A percentile compares a stretch with the other conserved stretches of the same genome.
phyloP scores from a whole-genome alignment of 2,797 vertebrate species.

The Scleropages formosus region DNA sequence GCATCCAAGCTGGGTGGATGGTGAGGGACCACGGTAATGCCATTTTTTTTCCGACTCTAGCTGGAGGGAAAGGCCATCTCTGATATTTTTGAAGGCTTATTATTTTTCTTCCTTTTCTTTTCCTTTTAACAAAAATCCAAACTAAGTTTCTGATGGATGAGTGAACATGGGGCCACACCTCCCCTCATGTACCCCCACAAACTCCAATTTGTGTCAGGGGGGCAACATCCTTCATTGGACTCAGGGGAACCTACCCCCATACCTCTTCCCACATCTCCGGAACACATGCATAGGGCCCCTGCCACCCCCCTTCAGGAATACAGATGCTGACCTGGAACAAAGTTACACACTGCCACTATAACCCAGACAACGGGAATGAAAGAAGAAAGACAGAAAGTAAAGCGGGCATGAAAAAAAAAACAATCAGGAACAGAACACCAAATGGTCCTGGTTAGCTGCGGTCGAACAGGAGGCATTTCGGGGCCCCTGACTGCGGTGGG shows the following conservation, averaged over 20 bases:
- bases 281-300: conserved; percentile 1
- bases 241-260: conserved; percentile 46
- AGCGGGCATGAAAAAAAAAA: background rate
- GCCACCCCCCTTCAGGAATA: background rate
- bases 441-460: conserved; percentile 51
- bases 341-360: conserved; percentile 38
- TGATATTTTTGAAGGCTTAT: conserved; percentile 64
- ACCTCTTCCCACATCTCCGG: conserved; percentile 26
- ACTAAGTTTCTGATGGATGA: conserved; percentile 77
- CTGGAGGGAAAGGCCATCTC: conserved; percentile 45
- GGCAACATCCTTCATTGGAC: conserved; percentile 54
- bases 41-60: conserved; percentile 62
- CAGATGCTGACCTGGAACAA: conserved; percentile 45
- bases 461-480: conserved; percentile 19
- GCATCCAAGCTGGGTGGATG: conserved; percentile 45
- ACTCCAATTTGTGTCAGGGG: conserved; percentile 34
- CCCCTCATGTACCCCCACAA: conserved; percentile 61
- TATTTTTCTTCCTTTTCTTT: conserved; percentile 53
- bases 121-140: conserved; percentile 70
- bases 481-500: conserved; percentile 19
- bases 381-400: too few relatives aligned
- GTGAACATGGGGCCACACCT: conserved; percentile 66
- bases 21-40: conserved; percentile 60
- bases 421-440: conserved; percentile 61
- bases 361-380: too few relatives aligned